Conservation (phyloP, 2,113 vertebrate species). For the Myotis brandtii region DNA sequence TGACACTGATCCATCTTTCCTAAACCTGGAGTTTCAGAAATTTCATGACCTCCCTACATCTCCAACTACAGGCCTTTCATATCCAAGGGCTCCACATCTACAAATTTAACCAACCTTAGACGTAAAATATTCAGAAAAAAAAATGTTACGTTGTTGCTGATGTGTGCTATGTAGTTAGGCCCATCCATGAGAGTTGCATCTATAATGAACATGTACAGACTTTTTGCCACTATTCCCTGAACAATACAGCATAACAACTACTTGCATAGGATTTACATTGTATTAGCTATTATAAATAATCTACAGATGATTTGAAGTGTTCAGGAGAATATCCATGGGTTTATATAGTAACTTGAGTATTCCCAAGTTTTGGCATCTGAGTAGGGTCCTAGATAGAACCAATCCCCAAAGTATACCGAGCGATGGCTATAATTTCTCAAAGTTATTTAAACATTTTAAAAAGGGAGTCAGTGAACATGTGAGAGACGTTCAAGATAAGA, state of each 20-base stretch:
- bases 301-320: neutral
- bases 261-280: neutral
- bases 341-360: neutral
- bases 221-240: neutral
- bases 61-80: neutral
- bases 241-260: neutral
- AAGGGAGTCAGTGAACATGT: neutral
- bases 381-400: neutral
- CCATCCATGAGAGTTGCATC: neutral
- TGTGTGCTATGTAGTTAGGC: neutral
- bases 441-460: slow-evolving; percentile 31
- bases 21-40: neutral
- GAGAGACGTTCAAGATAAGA: neutral
- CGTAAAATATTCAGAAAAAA: neutral
- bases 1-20: neutral
- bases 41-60: neutral
- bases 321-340: neutral
- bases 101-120: neutral
- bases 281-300: neutral
- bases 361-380: neutral
- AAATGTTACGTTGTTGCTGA: neutral
- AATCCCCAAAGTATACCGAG: neutral
- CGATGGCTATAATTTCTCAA: neutral
- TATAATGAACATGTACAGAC: neutral
- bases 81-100: neutral